phyloP scores from a whole-genome alignment of 2,113 vertebrate species.

The Gasterosteus nipponicus region DNA sequence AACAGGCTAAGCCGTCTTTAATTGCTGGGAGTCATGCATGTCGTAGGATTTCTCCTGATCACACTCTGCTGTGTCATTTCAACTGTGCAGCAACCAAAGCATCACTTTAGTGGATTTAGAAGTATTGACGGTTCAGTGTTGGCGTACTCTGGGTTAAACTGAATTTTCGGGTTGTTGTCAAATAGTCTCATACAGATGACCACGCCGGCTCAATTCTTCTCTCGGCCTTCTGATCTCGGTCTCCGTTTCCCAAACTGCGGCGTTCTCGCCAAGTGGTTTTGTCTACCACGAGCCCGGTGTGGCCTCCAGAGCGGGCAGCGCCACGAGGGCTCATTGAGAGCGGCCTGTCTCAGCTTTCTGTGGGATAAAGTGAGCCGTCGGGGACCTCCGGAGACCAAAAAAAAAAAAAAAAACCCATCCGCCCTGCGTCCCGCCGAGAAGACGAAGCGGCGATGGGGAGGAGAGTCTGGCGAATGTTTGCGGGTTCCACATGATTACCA shows the following conservation, averaged over 20 bases:
- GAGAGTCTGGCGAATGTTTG: constrained; percentile 8
- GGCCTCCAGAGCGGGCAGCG: constrained; percentile 60
- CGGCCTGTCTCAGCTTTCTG: constrained; percentile 57
- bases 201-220: not conserved
- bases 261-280: constrained; percentile 46
- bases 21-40: not conserved
- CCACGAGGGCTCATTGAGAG: constrained; percentile 66
- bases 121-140: not conserved
- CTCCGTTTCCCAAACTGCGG: constrained; percentile 33
- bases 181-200: constrained; percentile 2
- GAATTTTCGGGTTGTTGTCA: not conserved
- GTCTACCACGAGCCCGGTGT: constrained; percentile 44
- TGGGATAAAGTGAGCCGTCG: constrained; percentile 41
- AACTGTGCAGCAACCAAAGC: constrained; percentile 6
- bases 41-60: constrained; percentile 23
- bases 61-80: constrained; percentile 14
- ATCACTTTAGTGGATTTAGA: constrained; percentile 25
- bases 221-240: constrained; percentile 13
- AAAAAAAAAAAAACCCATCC: constrained; percentile 5
- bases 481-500: not conserved
- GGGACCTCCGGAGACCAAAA: constrained; percentile 39
- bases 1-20: constrained; percentile 23
- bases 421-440: constrained; percentile 19
- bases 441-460: constrained; percentile 8
- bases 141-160: constrained; percentile 1